Conservation (phyloP, 2,113 vertebrate species). For the Nycticebus coucang region DNA sequence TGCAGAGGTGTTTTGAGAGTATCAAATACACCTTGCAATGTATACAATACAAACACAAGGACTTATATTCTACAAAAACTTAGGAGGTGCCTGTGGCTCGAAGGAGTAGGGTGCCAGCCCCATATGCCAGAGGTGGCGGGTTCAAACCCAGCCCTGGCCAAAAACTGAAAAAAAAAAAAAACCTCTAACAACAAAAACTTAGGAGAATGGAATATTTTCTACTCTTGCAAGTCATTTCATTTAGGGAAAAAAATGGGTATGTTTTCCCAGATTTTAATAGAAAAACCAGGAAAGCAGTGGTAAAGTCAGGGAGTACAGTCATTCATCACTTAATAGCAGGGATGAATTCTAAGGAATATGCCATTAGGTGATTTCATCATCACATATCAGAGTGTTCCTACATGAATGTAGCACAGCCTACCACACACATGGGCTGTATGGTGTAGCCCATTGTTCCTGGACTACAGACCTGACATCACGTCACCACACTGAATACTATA, state of each 20-base stretch:
- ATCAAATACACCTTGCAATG: not conserved
- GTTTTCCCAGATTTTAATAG: not conserved
- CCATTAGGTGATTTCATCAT: not conserved
- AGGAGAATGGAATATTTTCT: constrained; percentile 2
- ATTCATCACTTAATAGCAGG: not conserved
- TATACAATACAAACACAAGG: constrained; percentile 8
- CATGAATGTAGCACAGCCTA: not conserved
- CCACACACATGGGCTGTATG: not conserved
- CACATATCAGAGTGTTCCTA: not conserved
- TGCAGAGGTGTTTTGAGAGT: not conserved
- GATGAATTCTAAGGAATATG: not conserved
- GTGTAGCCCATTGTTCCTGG: not conserved
- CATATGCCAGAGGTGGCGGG: too few relatives aligned
- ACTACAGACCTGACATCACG: not conserved
- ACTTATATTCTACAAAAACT: not conserved
- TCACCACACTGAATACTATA: not conserved
- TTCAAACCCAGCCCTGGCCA: too few relatives aligned
- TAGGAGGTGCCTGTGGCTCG: not conserved
- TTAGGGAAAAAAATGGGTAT: not conserved
- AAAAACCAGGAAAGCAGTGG: not conserved
- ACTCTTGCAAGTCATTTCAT: not conserved
- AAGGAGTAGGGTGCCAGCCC: too few relatives aligned
- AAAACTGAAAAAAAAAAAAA: too few relatives aligned
- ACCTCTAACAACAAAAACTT: not conserved
- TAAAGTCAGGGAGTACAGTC: not conserved